Base-by-base conservation (phyloP, 1,140 invertebrate species). In the Hermetia illucens region DNA sequence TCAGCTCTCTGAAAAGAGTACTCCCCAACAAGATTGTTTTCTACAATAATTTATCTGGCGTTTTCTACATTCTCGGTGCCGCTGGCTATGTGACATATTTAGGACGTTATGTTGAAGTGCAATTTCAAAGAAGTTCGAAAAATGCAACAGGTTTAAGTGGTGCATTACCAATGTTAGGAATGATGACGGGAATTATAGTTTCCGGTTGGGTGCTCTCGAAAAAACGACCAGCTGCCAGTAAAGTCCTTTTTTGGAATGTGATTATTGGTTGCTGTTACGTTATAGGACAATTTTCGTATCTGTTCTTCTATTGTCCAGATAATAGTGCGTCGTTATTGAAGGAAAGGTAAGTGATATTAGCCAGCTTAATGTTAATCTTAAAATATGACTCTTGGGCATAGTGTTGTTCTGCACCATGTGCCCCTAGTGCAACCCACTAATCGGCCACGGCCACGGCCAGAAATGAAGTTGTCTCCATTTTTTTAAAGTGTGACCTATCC, bases 71-170 rank as follows among this genome's bases (percentile, higher is more conserved):
- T 12, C 59, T 81, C 29, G 76, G 77, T 5, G 68, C 72, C 5
- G 66, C 72, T 5, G 75, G 74, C 0, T 80, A 78, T 39, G 71
- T 76, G 44, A 79, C 75, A 2, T 82, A 72, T 46, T 58, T 79
- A 44, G 72, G 74, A 5, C 80, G 79, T 47, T 82, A 81, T 47
- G 66, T 82, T 44, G 78, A 82, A 57, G 68, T 77, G 4, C 74
- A 79, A 45, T 83, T 75, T 43, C 62, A 71, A 44, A 70, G 69
- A 36, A 69, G 72, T 1, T 64, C 78, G 5, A 70, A 73, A 10
- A 61, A 59, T 31, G 76, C 77, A 12, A 77, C 70, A 6, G 57
- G 75, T 18, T 59, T 78, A 41, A 68, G 73, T 45, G 77, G 77
- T 65, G 71, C 72, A 3, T 49, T 0, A 56, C 55, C 68, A 0